Percentiles rank a stretch among this genome's conserved stretches.
Conservation (phyloP, 2,113 vertebrate genomes). For the Mandrillus leucophaeus region DNA sequence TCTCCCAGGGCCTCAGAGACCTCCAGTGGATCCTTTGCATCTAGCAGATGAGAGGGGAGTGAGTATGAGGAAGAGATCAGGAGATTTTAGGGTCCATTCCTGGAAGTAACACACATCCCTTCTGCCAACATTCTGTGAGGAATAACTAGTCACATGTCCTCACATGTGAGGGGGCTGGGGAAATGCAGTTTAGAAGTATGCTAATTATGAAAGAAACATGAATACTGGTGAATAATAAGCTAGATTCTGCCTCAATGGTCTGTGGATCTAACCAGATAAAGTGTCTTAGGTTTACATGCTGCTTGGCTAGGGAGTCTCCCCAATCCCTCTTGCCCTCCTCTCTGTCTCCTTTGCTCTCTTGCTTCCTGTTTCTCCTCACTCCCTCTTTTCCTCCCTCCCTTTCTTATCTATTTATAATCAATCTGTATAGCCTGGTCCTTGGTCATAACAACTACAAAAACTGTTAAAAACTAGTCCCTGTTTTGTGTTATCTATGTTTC, state of each 20-base stretch:
- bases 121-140: not conserved
- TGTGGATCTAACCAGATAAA: not conserved
- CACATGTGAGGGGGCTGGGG: too few species aligned
- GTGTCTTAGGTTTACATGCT: not conserved
- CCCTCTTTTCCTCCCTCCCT: not conserved
- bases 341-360: too few species aligned
- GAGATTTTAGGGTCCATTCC: not conserved
- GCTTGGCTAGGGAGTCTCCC: not conserved
- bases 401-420: not conserved
- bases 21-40: not conserved
- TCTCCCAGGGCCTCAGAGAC: not conserved
- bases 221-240: not conserved
- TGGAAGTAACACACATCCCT: not conserved
- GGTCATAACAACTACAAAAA: not conserved
- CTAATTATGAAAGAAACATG: not conserved
- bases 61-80: not conserved
- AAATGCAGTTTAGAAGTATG: not conserved
- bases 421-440: not conserved
- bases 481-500: not conserved
- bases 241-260: not conserved
- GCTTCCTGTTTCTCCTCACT: fast-evolving
- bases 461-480: not conserved
- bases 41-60: not conserved
- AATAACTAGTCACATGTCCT: not conserved
- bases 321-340: not conserved